phyloP scores from a whole-genome alignment of 2,888 invertebrate genomes.

The Drosophila mettleri region DNA sequence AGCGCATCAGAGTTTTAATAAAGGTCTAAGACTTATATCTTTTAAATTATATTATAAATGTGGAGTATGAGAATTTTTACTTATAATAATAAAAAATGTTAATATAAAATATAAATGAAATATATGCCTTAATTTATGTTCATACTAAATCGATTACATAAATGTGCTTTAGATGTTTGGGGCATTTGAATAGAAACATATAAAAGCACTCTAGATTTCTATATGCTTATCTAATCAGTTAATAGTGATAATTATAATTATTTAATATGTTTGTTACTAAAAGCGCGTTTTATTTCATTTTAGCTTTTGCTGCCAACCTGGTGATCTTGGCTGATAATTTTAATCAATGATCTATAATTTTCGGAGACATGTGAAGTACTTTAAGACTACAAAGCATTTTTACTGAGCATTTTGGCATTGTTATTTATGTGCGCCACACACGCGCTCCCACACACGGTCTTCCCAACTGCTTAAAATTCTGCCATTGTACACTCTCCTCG shows the following conservation, averaged over 20 bases:
- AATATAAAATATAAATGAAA: neutral
- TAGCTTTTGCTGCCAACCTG: too few relatives aligned
- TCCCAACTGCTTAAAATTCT: conserved; percentile 69
- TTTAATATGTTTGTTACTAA: neutral
- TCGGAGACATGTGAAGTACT: neutral
- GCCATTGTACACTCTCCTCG: conserved; percentile 45
- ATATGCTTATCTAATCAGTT: neutral
- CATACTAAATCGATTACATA: neutral
- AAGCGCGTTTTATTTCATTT: neutral
- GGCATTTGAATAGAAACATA: neutral
- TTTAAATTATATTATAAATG: neutral
- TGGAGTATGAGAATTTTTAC: too few relatives aligned
- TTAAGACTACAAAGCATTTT: conserved; percentile 22
- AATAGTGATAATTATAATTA: neutral
- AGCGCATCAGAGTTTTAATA: neutral
- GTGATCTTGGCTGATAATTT: neutral
- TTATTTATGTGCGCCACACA: conserved; percentile 14
- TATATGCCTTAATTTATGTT: neutral
- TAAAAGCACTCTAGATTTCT: neutral
- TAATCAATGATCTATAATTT: neutral
- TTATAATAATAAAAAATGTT: too few relatives aligned
- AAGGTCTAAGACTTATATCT: too few relatives aligned
- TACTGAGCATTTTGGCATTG: conserved; percentile 22
- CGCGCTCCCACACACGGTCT: conserved; percentile 14
- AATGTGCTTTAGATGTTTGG: neutral